phyloP scores from a whole-genome alignment of 2,888 invertebrate genomes.

The Plagodis pulveraria region DNA sequence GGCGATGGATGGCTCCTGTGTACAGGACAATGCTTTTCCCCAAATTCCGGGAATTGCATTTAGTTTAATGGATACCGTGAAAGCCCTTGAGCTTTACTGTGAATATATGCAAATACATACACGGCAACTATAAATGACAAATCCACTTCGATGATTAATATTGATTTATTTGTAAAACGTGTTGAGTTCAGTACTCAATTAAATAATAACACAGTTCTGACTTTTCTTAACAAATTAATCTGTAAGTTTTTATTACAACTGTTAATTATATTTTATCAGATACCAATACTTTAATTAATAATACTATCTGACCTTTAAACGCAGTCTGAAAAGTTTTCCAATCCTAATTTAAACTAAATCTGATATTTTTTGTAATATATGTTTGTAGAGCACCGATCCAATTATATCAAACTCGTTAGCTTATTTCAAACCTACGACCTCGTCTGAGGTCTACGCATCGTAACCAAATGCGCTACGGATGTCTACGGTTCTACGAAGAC shows the following conservation, averaged over 20 bases:
- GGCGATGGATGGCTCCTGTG: neutral
- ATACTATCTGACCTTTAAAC: constrained; percentile 12
- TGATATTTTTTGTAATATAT: too few species aligned
- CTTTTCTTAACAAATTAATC: too few species aligned
- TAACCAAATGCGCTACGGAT: constrained; percentile 36
- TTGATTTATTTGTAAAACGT: too few species aligned
- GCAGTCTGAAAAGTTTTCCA: constrained; percentile 40
- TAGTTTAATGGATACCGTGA: neutral
- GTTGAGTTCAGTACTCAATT: too few species aligned
- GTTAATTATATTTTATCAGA: too few species aligned
- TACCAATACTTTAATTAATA: too few species aligned
- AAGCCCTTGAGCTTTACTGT: neutral
- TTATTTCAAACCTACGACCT: neutral
- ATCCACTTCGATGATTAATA: too few species aligned
- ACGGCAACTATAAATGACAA: too few species aligned
- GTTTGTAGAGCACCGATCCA: neutral
- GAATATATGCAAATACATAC: too few species aligned
- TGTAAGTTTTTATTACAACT: too few species aligned
- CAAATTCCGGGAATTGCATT: neutral
- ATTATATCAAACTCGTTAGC: neutral
- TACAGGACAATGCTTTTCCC: neutral
- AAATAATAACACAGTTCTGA: too few species aligned
- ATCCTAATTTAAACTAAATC: constrained; percentile 23
- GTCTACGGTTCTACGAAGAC: constrained; percentile 39
- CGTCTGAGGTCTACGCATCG: constrained; percentile 8